Evolutionary conservation across 2,888 invertebrate species (phyloP).

Genomic region (Idaea straminata): DNA sequence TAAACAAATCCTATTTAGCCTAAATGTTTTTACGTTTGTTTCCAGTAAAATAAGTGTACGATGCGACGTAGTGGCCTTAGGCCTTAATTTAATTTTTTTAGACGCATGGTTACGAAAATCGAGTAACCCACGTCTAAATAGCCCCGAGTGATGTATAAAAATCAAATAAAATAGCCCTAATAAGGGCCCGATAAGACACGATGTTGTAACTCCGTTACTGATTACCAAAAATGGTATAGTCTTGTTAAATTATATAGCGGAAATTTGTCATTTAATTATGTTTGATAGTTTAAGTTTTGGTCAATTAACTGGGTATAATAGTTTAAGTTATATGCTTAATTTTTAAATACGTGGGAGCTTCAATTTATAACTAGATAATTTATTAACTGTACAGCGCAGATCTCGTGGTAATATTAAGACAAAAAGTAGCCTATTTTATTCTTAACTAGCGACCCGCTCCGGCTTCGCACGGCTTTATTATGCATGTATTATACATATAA

Average conservation of each 20-base stretch:
- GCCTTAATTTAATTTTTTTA: neutral
- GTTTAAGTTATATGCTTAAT: neutral
- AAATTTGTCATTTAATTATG: neutral
- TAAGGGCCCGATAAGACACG: neutral
- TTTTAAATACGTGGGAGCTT: neutral
- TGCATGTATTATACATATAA: too few species aligned
- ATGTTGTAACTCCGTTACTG: neutral
- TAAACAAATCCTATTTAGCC: too few species aligned
- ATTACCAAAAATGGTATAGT: neutral
- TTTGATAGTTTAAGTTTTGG: neutral
- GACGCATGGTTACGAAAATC: neutral
- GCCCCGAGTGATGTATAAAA: neutral
- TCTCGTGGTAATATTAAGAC: too few species aligned
- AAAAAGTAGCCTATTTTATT: too few species aligned
- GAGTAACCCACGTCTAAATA: neutral
- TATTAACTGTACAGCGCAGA: neutral
- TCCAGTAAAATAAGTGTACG: too few species aligned
- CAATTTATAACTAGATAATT: neutral
- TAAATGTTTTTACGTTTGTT: too few species aligned
- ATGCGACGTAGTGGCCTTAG: too few species aligned
- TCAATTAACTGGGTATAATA: neutral
- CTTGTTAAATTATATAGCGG: slow-evolving; percentile 11
- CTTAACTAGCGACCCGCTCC: too few species aligned
- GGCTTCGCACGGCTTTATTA: too few species aligned
- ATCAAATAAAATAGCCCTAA: neutral